These are phyloP conservation scores for Lithodes maja DNA, from an alignment of 2,888 invertebrate species.

Conservation along the genomic window DNA sequence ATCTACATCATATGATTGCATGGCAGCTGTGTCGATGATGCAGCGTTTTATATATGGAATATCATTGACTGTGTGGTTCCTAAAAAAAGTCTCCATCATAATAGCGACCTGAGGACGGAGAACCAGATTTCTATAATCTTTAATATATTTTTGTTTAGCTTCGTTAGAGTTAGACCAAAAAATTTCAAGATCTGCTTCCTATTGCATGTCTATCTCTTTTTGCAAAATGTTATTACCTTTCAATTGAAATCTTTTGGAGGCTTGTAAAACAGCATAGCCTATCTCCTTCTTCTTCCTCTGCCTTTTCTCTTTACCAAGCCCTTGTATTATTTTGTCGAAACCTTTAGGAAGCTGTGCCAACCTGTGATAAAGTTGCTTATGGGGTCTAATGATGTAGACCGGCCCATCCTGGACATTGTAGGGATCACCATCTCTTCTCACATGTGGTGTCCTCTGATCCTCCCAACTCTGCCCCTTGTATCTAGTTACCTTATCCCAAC, in stretches of 20 bases:
- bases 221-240: background rate
- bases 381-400: background rate
- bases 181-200: background rate
- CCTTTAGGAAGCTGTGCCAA: conserved; percentile 3
- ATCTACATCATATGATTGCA: background rate
- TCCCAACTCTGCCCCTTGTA: conserved; percentile 3
- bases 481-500: background rate
- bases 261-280: background rate
- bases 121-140: background rate
- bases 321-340: background rate
- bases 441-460: background rate
- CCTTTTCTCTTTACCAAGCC: background rate
- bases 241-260: background rate
- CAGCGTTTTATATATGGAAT: background rate
- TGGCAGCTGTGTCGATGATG: background rate
- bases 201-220: background rate
- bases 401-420: background rate
- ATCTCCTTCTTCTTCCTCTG: background rate
- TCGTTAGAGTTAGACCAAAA: conserved; percentile 3
- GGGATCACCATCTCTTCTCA: background rate
- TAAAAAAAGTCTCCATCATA: background rate
- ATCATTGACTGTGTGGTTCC: background rate
- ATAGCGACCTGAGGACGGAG: background rate
- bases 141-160: background rate
- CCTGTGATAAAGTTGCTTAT: background rate